phyloP scores from a whole-genome alignment of 2,888 invertebrate genomes.

The Fragum fragum region DNA sequence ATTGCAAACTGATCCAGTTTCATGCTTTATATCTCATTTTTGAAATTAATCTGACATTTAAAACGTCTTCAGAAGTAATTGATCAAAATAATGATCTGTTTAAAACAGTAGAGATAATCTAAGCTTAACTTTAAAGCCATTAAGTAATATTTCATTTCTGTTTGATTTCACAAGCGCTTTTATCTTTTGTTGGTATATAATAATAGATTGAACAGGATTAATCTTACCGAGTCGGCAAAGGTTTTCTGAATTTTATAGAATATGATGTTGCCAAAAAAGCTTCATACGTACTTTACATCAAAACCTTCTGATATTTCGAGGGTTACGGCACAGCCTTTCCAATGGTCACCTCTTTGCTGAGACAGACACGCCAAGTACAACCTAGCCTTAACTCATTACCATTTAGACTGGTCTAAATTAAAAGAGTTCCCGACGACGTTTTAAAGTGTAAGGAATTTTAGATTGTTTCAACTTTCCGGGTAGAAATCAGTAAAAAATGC shows the following conservation, averaged over 20 bases:
- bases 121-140: not conserved
- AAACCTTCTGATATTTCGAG: too few species aligned
- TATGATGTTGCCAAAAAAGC: not conserved
- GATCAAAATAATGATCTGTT: not conserved
- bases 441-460: too few species aligned
- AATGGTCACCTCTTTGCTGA: too few species aligned
- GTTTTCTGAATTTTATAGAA: not conserved
- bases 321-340: too few species aligned
- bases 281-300: too few species aligned
- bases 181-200: not conserved
- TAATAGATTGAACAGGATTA: not conserved
- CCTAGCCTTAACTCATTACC: too few species aligned
- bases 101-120: not conserved
- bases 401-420: too few species aligned
- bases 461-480: too few species aligned
- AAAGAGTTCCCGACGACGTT: too few species aligned
- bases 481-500: too few species aligned
- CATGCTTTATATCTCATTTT: not conserved
- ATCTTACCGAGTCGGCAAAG: not conserved
- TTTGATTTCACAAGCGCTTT: not conserved
- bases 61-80: not conserved
- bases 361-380: too few species aligned
- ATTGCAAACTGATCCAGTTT: not conserved
- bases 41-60: constrained; percentile 6
- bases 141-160: constrained; percentile 3